phyloP scores from a whole-genome alignment of 2,888 invertebrate species.

The Ophioninae sp. region DNA sequence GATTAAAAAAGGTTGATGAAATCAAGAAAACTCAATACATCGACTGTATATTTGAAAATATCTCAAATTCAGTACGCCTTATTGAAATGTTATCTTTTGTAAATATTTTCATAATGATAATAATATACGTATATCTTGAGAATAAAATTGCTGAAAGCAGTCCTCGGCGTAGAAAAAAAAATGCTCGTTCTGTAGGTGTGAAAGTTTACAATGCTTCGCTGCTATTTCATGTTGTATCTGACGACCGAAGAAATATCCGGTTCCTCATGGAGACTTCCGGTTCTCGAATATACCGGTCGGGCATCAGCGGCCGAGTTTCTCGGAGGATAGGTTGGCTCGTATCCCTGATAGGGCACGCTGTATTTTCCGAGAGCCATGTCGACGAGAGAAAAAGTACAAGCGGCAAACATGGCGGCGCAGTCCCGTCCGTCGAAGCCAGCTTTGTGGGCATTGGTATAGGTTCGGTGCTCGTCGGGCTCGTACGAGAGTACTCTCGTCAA shows the following conservation, averaged over 20 bases:
- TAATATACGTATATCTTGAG: neutral
- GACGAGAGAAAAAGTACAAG: constrained; percentile 87
- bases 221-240: constrained; percentile 75
- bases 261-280: constrained; percentile 63
- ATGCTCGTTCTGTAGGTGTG: neutral
- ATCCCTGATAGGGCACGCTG: constrained; percentile 60
- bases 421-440: constrained; percentile 81
- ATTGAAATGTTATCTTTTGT: too few relatives aligned
- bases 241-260: constrained; percentile 55
- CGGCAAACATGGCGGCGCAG: constrained; percentile 83
- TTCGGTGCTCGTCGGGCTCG: constrained; percentile 86
- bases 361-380: constrained; percentile 86
- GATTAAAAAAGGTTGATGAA: too few relatives aligned
- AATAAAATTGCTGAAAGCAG: neutral
- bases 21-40: too few relatives aligned
- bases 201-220: neutral
- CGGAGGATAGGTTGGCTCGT: constrained; percentile 51
- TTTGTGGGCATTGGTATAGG: constrained; percentile 86
- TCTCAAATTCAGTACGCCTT: too few relatives aligned
- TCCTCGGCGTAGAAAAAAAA: too few relatives aligned
- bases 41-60: too few relatives aligned
- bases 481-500: constrained; percentile 83
- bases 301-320: constrained; percentile 46
- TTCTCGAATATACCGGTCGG: constrained; percentile 50
- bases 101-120: too few relatives aligned